These are phyloP conservation scores for Pseudomyrmex pallidus DNA, from an alignment of 1,140 invertebrate species.

Conservation along the genomic window DNA sequence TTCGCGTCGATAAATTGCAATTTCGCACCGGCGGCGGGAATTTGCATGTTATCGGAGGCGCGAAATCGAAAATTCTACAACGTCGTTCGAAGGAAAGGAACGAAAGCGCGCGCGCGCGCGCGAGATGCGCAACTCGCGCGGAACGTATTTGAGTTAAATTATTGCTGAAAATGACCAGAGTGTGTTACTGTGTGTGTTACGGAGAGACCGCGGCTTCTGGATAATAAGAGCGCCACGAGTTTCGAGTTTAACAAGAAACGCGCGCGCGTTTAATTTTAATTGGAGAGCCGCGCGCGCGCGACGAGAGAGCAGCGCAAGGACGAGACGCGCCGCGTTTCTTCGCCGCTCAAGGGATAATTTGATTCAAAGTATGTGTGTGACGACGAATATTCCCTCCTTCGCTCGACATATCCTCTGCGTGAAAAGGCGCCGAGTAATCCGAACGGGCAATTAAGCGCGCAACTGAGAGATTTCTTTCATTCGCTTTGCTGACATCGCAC, in stretches of 20 bases:
- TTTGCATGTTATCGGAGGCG: conserved; percentile 13
- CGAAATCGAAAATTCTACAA: neutral
- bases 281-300: conserved; percentile 50
- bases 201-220: conserved; percentile 21
- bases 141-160: conserved; percentile 18
- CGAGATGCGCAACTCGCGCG: neutral
- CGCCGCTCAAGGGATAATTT: conserved; percentile 47
- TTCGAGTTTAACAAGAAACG: conserved; percentile 60
- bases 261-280: conserved; percentile 69
- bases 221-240: conserved; percentile 58
- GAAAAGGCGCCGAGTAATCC: conserved; percentile 19
- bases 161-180: conserved; percentile 32
- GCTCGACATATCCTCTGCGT: neutral
- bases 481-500: neutral
- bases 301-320: conserved; percentile 22
- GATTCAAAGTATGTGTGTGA: conserved; percentile 29
- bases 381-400: conserved; percentile 40
- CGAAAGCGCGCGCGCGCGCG: conserved; percentile 2
- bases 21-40: neutral
- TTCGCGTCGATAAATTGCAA: conserved; percentile 19
- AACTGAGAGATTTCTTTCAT: conserved; percentile 4
- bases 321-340: conserved; percentile 35
- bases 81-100: conserved; percentile 1
- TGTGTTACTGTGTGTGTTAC: neutral
- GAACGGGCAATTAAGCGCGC: conserved; percentile 14